phyloP scores from a whole-genome alignment of 2,797 vertebrate genomes.

The Chrosomus eos region DNA sequence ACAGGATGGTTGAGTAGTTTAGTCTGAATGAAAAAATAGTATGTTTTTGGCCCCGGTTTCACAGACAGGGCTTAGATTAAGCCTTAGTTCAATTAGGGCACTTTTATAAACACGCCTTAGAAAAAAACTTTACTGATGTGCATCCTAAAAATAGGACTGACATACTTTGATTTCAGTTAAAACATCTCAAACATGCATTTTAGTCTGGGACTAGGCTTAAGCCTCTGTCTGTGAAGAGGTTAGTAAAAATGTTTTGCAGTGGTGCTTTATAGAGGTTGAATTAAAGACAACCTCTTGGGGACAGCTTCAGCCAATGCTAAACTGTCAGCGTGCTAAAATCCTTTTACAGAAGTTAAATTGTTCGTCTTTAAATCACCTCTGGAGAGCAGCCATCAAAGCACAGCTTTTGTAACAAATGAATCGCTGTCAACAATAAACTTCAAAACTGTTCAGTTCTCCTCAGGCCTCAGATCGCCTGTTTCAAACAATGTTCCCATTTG shows the following conservation, averaged over 20 bases:
- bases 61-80: too few species aligned
- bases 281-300: background rate
- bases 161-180: too few species aligned
- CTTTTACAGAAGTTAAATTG: background rate
- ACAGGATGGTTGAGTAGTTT: background rate
- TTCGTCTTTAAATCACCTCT: background rate
- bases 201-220: too few species aligned
- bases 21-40: background rate
- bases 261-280: background rate
- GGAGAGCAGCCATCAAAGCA: slow-evolving; percentile 7
- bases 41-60: too few species aligned
- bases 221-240: too few species aligned
- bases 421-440: background rate
- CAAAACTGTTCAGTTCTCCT: background rate
- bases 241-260: background rate
- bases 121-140: too few species aligned
- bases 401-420: background rate
- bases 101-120: too few species aligned
- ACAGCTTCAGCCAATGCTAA: background rate
- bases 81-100: too few species aligned
- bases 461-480: background rate
- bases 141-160: too few species aligned
- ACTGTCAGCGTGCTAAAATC: background rate
- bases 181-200: too few species aligned
- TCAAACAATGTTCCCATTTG: background rate